These are phyloP conservation scores for Bursaphelenchus okinawaensis DNA, from an alignment of 2,888 invertebrate species.

Conservation along the genomic window DNA sequence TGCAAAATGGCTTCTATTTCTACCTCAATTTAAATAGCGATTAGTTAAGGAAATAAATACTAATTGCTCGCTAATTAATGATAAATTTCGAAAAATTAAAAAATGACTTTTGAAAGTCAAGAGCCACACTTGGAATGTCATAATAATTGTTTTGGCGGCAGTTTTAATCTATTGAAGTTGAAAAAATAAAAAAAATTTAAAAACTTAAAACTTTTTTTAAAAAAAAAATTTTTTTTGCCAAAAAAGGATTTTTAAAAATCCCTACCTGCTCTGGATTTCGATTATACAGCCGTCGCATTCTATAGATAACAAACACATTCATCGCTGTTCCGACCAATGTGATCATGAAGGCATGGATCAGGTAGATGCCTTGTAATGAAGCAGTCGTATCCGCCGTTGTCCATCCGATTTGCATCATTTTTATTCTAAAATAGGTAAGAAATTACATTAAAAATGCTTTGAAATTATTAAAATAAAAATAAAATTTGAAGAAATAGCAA, in stretches of 20 bases:
- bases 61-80: too few species aligned
- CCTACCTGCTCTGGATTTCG: constrained; percentile 42
- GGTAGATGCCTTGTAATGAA: background rate
- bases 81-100: too few species aligned
- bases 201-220: background rate
- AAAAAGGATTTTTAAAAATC: too few species aligned
- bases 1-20: too few species aligned
- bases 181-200: background rate
- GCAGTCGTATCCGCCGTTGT: background rate
- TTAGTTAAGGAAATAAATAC: too few species aligned
- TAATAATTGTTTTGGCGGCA: background rate
- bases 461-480: too few species aligned
- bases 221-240: background rate
- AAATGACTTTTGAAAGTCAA: too few species aligned
- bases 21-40: too few species aligned
- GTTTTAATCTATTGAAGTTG: background rate
- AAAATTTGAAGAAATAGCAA: too few species aligned
- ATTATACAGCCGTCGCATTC: constrained; percentile 31
- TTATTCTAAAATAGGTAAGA: too few species aligned
- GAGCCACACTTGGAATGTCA: background rate
- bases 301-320: constrained; percentile 40
- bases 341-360: constrained; percentile 14
- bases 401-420: background rate
- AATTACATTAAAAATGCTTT: too few species aligned
- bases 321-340: constrained; percentile 34